Evolutionary conservation across 2,888 invertebrate genomes (phyloP).

Genomic region (Trisateles emortualis): DNA sequence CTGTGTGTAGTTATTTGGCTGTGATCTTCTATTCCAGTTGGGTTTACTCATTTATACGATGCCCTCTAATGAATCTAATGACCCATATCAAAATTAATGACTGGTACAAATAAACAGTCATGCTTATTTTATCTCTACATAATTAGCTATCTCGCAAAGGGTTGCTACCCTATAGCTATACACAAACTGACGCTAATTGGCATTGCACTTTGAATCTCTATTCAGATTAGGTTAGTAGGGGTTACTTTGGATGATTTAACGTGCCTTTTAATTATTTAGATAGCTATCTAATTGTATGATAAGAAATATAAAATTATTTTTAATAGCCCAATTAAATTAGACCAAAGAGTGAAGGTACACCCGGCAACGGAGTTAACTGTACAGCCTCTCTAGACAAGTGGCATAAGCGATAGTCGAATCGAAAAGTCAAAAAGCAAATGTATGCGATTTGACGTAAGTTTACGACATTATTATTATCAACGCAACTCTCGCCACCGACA

Average conservation of each 20-base stretch:
- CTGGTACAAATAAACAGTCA: conserved; percentile 9
- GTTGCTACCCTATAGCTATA: conserved; percentile 35
- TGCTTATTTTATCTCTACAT: conserved; percentile 20
- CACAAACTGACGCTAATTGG: conserved; percentile 55
- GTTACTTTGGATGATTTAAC: conserved; percentile 27
- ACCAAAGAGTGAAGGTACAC: too few relatives aligned
- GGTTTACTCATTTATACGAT: too few relatives aligned
- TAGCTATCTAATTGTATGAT: background rate
- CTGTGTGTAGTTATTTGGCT: too few relatives aligned
- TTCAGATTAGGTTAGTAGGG: conserved; percentile 42
- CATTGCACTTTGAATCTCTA: conserved; percentile 54
- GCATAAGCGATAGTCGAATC: too few relatives aligned
- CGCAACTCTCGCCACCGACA: too few relatives aligned
- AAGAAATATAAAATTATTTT: conserved; percentile 1
- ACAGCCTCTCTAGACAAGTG: too few relatives aligned
- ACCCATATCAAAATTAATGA: conserved; percentile 8
- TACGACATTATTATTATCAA: too few relatives aligned
- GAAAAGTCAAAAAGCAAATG: too few relatives aligned
- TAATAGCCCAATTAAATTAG: too few relatives aligned
- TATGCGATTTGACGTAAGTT: too few relatives aligned
- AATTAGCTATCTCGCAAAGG: conserved; percentile 51
- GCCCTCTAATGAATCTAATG: background rate
- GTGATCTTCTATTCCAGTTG: too few relatives aligned
- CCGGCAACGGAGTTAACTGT: too few relatives aligned
- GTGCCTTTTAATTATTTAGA: background rate